Percentiles rank a stretch among this genome's conserved stretches.
Evolutionary conservation across 2,797 vertebrate species (phyloP).

Genomic region (Bovichtus diacanthus): DNA sequence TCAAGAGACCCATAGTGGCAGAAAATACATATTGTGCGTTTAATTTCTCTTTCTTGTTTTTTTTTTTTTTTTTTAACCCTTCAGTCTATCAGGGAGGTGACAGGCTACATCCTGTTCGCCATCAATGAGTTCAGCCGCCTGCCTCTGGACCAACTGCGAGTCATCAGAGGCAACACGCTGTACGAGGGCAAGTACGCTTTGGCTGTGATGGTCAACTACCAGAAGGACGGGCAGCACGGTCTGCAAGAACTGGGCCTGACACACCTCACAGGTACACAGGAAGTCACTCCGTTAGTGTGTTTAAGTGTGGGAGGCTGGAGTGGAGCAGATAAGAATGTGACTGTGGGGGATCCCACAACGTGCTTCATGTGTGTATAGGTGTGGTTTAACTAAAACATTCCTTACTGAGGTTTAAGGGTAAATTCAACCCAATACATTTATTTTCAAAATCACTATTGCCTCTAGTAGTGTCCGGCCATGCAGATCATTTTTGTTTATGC

Average conservation of each 20-base stretch:
- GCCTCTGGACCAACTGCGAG: conserved; percentile 93
- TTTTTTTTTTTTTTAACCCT: conserved; percentile 32
- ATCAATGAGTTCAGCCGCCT: conserved; percentile 93
- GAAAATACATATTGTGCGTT: background rate
- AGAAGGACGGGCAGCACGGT: conserved; percentile 91
- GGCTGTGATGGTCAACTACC: conserved; percentile 95
- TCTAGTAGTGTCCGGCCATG: too few relatives aligned
- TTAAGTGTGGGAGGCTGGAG: conserved; percentile 41
- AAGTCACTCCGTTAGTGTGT: conserved; percentile 1
- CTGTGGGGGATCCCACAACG: too few relatives aligned
- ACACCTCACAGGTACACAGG: conserved; percentile 91
- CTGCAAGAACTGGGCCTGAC: conserved; percentile 94
- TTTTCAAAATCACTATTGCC: too few relatives aligned
- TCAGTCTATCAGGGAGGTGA: conserved; percentile 98
- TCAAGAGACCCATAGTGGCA: too few relatives aligned
- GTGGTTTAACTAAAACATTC: too few relatives aligned
- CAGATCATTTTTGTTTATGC: too few relatives aligned
- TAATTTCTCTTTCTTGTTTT: background rate
- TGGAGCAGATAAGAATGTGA: conserved; percentile 45
- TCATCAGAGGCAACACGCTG: conserved; percentile 94
- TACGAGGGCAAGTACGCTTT: conserved; percentile 92
- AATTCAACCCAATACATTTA: too few relatives aligned
- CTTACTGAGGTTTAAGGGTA: too few relatives aligned
- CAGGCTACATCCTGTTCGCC: conserved; percentile 94
- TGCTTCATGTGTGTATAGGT: too few relatives aligned